Evolutionary conservation across 92 coral and sea anemone species (phyloP), one percentile per base, ranked within the genome.

Genomic region (Heteractis magnifica): DNA sequence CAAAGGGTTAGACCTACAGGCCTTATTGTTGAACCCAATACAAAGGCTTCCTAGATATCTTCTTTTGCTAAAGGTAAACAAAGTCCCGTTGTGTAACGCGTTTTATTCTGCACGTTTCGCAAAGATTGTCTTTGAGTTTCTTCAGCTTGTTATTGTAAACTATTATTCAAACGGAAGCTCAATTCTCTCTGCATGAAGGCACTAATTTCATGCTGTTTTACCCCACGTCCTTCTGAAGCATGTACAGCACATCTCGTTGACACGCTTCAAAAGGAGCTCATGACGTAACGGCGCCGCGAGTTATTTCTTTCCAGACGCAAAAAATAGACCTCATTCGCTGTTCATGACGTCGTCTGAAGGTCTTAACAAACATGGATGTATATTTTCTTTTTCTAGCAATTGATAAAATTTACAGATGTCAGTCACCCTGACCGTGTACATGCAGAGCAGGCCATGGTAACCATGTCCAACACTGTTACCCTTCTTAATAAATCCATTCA

Each of bases 1-100:
- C 72, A 88, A 86, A 58, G 92, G 92, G 49, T 72, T 89, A 55
- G 88, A 89, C 65, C 92, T 89, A 11, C 87, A 76, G 74, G 92
- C 92, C 16, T 89, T 83, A 55, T 77, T 89, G 13, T 78, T 89
- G 18, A 89, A 87, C 60, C 92, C 92, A 13, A 89, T 89, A 62
- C 92, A 89, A 62, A 76, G 92, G 52, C 84, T 89, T 49, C 92
- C 92, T 9, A 65, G 92, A 77, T 89, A 89, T 44, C 78, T 86
- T 8, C 87, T 89, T 9, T 73, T 89, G 19, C 21, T 89, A 18
- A 86, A 85, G 88, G 92, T 89, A 76, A 68, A 60, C 41, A 52
- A 11, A 50, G 3, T 44, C 53, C 23, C 11, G 73, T 20, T 68
- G 73, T 3, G 73, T 8, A 55, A n/a, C 70, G 70, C 70, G 23